These are phyloP conservation scores for Elegia similella DNA, from an alignment of 2,888 invertebrate genomes.

Conservation along the genomic window DNA sequence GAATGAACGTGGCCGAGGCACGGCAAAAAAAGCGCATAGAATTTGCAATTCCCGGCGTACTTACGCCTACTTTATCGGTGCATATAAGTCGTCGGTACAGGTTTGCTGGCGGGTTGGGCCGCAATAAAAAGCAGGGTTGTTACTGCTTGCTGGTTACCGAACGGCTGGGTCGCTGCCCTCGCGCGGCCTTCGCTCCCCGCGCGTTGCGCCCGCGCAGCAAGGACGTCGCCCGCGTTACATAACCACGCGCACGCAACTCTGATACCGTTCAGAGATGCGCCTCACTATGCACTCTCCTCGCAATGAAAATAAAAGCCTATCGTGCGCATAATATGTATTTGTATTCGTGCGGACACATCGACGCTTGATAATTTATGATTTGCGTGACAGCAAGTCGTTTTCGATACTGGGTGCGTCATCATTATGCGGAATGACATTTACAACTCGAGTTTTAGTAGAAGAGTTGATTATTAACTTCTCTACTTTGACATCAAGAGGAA, in stretches of 20 bases:
- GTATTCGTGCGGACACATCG: conserved; percentile 31
- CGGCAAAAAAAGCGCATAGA: conserved; percentile 39
- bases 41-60: conserved; percentile 47
- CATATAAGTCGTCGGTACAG: conserved; percentile 54
- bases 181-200: conserved; percentile 67
- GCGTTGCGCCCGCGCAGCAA: conserved; percentile 51
- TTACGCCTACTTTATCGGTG: conserved; percentile 58
- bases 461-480: too few relatives aligned
- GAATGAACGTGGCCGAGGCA: conserved; percentile 1
- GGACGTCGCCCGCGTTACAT: conserved; percentile 75
- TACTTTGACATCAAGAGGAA: too few relatives aligned
- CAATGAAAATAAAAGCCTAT: conserved; percentile 52
- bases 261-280: conserved; percentile 64
- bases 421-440: background rate
- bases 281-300: conserved; percentile 37
- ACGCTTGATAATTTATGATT: conserved; percentile 10
- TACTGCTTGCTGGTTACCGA: conserved; percentile 46
- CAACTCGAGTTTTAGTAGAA: background rate
- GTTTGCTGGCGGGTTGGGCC: conserved; percentile 47
- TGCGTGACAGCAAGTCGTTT: too few relatives aligned
- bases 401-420: too few relatives aligned
- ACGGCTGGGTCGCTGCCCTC: conserved; percentile 60
- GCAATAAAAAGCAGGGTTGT: conserved; percentile 59
- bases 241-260: conserved; percentile 66
- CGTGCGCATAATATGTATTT: conserved; percentile 31